Base-by-base conservation (phyloP, 2,888 invertebrate species). In the Sarcophaga subvicina region DNA sequence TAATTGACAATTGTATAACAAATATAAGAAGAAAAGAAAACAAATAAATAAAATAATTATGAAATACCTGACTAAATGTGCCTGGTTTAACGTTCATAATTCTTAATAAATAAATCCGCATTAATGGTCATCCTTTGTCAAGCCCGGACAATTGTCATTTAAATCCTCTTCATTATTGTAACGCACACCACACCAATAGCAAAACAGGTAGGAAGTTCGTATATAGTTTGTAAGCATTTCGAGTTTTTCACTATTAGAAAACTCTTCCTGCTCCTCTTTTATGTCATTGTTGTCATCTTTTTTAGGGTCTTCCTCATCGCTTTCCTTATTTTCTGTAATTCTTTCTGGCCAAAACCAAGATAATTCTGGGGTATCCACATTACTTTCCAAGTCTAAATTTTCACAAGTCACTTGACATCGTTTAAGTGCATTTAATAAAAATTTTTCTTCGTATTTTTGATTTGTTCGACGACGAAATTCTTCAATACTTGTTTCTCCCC, bases 131-230 rank as follows among this genome's bases (percentile, higher is more conserved):
- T 94, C 95, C 90, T 95, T 94, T 67, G 94, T 94, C 22, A 93
- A 93, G 4, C 97, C 97, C 3, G 96, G 96, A 92, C 97, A 97
- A 90, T 95, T 95, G 14, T 93, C 92, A 69, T 92, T 91, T 86
- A 96, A 90, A 91, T 97, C 96, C 49, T 94, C 94, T 72, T 93
- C 93, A 93, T 96, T 95, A 83, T 95, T 94, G 92, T 95, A 97
- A 71, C 94, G 94, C 6, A 95, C 95, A 14, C 96, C 96, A 94
- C 97, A 97, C 96, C 97, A 97, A 76, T 96, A 95, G 91, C 97
- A 97, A 92, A 97, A 97, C 80, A 94, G 94, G 92, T 97, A 95
- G 60, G 94, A 95, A n/a, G 94, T 94, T 81, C 97, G 94, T 79
- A 97, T 93, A 92, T 97, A 97, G 47, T 93, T 92, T 0, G 95